A percentile compares a stretch with the other conserved stretches of the same genome.
These are phyloP conservation scores for Synaphobranchus kaupii DNA, from an alignment of 2,797 vertebrate species.

Conservation along the genomic window DNA sequence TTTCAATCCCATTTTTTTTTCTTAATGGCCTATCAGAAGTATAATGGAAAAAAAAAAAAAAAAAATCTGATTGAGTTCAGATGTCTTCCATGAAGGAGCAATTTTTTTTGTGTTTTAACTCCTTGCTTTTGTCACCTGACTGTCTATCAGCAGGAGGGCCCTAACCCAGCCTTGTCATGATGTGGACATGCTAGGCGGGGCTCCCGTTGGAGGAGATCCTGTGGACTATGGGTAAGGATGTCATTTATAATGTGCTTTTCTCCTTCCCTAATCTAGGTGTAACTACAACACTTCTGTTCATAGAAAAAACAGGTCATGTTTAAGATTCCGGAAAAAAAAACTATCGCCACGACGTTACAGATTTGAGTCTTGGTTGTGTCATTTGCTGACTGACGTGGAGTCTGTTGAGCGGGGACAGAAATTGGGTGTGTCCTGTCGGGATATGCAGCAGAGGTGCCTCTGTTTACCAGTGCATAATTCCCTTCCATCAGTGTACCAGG, in stretches of 20 bases:
- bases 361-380: neutral
- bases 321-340: neutral
- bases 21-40: neutral
- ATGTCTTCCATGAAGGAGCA: neutral
- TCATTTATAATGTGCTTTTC: neutral
- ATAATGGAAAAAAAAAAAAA: neutral
- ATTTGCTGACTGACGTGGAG: neutral
- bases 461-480: neutral
- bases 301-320: neutral
- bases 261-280: neutral
- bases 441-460: neutral
- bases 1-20: neutral
- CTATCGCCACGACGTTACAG: neutral
- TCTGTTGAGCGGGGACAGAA: neutral
- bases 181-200: constrained; percentile 86
- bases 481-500: neutral
- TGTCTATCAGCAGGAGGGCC: constrained; percentile 87
- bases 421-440: neutral
- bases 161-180: constrained; percentile 82
- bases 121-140: constrained; percentile 95
- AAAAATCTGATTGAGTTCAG: constrained; percentile 10
- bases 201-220: constrained; percentile 80
- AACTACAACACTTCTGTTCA: neutral
- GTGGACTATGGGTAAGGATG: constrained; percentile 83
- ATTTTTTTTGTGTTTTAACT: constrained; percentile 82